Percentiles rank a stretch among this genome's conserved stretches.
Conservation (phyloP, 2,888 invertebrate species). For the Parapristionchus giblindavisi region DNA sequence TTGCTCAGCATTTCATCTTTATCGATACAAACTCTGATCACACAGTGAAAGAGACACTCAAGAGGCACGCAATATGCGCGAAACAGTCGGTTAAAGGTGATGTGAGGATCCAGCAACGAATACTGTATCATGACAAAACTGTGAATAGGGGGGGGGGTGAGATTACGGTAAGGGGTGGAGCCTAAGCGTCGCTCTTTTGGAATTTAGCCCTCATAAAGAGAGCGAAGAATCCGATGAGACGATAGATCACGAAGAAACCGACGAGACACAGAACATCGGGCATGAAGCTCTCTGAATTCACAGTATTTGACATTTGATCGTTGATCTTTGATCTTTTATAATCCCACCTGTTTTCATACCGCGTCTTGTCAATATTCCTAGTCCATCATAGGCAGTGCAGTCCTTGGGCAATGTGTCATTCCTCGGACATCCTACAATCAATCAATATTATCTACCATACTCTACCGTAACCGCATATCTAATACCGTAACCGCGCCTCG, state of each 20-base stretch:
- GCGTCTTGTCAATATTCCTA: conserved; percentile 46
- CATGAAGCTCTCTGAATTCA: background rate
- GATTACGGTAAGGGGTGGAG: background rate
- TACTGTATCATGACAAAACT: no score
- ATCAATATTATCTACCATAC: background rate
- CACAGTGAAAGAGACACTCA: no score
- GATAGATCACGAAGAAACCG: conserved; percentile 49
- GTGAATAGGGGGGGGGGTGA: background rate
- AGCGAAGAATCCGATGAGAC: conserved; percentile 52
- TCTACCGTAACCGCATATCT: no score
- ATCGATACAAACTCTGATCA: no score
- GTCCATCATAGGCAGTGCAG: conserved; percentile 51
- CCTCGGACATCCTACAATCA: conserved; percentile 40
- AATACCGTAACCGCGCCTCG: no score
- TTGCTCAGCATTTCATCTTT: no score
- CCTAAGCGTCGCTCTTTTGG: conserved; percentile 41
- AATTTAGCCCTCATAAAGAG: conserved; percentile 47
- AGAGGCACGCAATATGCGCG: no score
- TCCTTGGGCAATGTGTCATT: conserved; percentile 33
- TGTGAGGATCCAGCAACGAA: no score
- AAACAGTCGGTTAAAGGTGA: no score
- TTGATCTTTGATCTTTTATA: background rate
- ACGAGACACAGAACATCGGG: conserved; percentile 44
- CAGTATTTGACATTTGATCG: background rate
- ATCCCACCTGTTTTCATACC: conserved; percentile 44